Evolutionary conservation across 1,140 invertebrate species (phyloP).

Genomic region (Ceratina japonica): DNA sequence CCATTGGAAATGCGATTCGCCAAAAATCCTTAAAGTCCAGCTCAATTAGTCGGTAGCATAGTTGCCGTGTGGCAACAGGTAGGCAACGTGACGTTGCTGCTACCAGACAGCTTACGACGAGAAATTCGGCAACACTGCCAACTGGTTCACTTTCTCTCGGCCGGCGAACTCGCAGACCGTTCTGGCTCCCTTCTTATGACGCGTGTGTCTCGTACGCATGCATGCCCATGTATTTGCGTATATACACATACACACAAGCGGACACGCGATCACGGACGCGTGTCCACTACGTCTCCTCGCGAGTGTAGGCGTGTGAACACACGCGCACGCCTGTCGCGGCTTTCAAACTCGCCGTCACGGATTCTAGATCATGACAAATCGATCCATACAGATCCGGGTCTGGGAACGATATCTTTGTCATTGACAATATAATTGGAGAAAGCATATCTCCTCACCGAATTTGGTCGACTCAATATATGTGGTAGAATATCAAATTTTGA

Average conservation of each 20-base stretch:
- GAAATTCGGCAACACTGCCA: conserved; percentile 75
- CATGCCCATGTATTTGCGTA: background rate
- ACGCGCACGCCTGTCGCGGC: conserved; percentile 5
- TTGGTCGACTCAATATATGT: too few relatives aligned
- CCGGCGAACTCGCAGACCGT: conserved; percentile 64
- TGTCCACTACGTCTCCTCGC: background rate
- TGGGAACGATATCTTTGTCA: too few relatives aligned
- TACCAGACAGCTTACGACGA: conserved; percentile 52
- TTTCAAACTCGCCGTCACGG: conserved; percentile 25
- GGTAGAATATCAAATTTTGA: too few relatives aligned
- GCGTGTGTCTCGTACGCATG: conserved; percentile 16
- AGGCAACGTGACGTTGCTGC: conserved; percentile 35
- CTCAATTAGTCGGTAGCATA: conserved; percentile 52
- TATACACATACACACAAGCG: background rate
- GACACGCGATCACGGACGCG: background rate
- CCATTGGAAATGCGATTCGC: conserved; percentile 23
- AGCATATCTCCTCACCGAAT: too few relatives aligned
- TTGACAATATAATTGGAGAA: too few relatives aligned
- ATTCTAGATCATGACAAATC: conserved; percentile 31
- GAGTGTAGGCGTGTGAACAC: background rate
- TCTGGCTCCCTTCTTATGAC: conserved; percentile 54
- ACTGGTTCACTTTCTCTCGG: conserved; percentile 77
- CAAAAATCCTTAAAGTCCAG: conserved; percentile 47
- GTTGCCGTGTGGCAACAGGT: conserved; percentile 65
- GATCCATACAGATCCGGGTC: conserved; percentile 51